Percentiles rank a stretch among this genome's conserved stretches.
Evolutionary conservation across 1,140 invertebrate species (phyloP).

Genomic region (Zophobas morio): DNA sequence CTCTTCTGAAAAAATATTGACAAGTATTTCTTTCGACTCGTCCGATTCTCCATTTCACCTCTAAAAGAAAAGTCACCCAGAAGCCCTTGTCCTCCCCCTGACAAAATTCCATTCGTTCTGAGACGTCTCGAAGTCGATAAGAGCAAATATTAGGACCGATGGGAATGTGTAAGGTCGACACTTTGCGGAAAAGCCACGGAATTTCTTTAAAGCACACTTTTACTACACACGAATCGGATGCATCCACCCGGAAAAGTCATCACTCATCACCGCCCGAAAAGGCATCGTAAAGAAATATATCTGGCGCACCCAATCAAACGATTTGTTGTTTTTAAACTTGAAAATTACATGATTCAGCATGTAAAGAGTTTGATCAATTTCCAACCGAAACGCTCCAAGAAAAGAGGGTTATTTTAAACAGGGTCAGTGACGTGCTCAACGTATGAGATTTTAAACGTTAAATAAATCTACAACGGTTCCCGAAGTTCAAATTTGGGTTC

Average conservation of each 20-base stretch:
- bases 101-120: conserved; percentile 25
- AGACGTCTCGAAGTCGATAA: conserved; percentile 17
- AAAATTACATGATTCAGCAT: no score
- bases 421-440: no score
- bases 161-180: conserved; percentile 28
- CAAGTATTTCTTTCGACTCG: neutral
- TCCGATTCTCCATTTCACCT: neutral
- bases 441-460: no score
- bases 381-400: no score
- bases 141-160: conserved; percentile 22
- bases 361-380: no score
- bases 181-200: conserved; percentile 19
- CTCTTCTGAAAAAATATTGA: neutral
- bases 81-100: conserved; percentile 9
- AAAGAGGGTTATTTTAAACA: no score
- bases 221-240: neutral
- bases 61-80: neutral
- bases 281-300: no score
- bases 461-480: no score
- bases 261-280: no score
- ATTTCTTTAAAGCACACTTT: conserved; percentile 14
- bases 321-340: no score
- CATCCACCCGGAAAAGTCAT: neutral
- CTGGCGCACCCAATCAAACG: no score
- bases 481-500: no score